Conservation (phyloP, 2,113 vertebrate genomes). For the Protomyctophum bolini region DNA sequence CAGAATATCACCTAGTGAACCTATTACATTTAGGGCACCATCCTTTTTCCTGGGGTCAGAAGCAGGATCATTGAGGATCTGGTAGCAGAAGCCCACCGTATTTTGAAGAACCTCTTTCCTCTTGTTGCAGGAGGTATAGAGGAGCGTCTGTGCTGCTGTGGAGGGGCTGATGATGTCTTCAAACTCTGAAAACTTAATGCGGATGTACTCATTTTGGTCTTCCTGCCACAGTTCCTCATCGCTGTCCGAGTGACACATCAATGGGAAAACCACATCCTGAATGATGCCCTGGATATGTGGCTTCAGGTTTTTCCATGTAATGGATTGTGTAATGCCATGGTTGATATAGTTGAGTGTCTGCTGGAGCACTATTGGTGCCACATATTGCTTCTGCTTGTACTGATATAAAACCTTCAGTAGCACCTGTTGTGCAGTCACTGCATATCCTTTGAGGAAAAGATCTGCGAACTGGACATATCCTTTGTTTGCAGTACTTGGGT, state of each 20-base stretch:
- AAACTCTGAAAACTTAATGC: slow-evolving; percentile 98
- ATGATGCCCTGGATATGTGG: slow-evolving; percentile 93
- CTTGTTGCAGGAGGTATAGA: slow-evolving; percentile 98
- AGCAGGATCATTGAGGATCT: slow-evolving; percentile 92
- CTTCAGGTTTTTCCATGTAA: slow-evolving; percentile 98
- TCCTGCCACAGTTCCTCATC: slow-evolving; percentile 98
- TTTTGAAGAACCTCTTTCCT: slow-evolving; percentile 99
- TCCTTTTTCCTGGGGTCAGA: slow-evolving; percentile 98
- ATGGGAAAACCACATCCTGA: slow-evolving; percentile 82
- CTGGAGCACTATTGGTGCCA: slow-evolving; percentile 96
- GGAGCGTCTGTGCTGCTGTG: slow-evolving; percentile 95
- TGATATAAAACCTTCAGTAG: slow-evolving; percentile 97
- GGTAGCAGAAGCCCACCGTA: slow-evolving; percentile 98
- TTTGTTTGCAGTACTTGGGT: slow-evolving; percentile 98
- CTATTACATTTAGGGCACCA: slow-evolving; percentile 98
- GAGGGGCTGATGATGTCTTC: slow-evolving; percentile 99
- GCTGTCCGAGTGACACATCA: slow-evolving; percentile 99
- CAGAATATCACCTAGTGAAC: slow-evolving; percentile 96
- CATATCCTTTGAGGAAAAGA: slow-evolving; percentile 96
- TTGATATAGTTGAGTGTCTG: slow-evolving; percentile 98
- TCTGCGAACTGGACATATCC: slow-evolving; percentile 98
- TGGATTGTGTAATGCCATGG: slow-evolving; percentile 94
- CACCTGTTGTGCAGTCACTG: slow-evolving; percentile 94
- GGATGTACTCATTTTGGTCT: slow-evolving; percentile 98
- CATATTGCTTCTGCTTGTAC: slow-evolving; percentile 96